Percentiles rank a stretch among this genome's conserved stretches.
These are phyloP conservation scores for Schrankia costaestrigalis DNA, from an alignment of 2,888 invertebrate species.

Conservation along the genomic window DNA sequence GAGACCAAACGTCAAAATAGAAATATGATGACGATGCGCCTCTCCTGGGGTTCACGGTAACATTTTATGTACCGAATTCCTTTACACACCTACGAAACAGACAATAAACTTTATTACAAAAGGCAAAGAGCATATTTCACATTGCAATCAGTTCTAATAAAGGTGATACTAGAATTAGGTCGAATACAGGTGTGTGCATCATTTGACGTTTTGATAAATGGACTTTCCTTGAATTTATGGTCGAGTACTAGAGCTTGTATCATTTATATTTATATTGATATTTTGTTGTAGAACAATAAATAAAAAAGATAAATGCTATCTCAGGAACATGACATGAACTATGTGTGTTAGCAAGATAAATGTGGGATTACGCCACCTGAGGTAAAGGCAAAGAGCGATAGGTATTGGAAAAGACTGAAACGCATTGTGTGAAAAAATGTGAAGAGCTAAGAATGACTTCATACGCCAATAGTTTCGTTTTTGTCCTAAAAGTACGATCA, in stretches of 20 bases:
- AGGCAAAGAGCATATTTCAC: conserved; percentile 21
- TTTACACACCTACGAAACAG: conserved; percentile 7
- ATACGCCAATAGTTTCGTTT: too few species aligned
- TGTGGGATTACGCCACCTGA: too few species aligned
- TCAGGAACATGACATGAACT: conserved; percentile 3
- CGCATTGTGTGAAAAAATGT: too few species aligned
- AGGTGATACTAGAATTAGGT: conserved; percentile 45
- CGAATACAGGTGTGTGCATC: conserved; percentile 49
- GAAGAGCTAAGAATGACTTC: too few species aligned
- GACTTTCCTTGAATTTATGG: conserved; percentile 40
- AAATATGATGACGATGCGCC: conserved; percentile 54
- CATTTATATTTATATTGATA: conserved; percentile 44
- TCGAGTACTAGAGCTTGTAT: conserved; percentile 20
- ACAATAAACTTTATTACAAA: conserved; percentile 22
- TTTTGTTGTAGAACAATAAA: conserved; percentile 36
- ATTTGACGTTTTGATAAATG: conserved; percentile 57
- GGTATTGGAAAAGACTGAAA: too few species aligned
- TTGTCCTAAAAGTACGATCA: too few species aligned
- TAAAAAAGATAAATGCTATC: conserved; percentile 17
- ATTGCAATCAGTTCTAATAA: conserved; percentile 9
- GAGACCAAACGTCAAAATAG: conserved; percentile 42
- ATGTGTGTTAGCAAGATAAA: too few species aligned
- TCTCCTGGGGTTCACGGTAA: conserved; percentile 37
- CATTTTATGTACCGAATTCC: conserved; percentile 28
- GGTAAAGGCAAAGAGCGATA: too few species aligned